A percentile compares a stretch with the other conserved stretches of the same genome.
Evolutionary conservation across 1,140 invertebrate species (phyloP).

Genomic region (Zaprionus tsacasi): DNA sequence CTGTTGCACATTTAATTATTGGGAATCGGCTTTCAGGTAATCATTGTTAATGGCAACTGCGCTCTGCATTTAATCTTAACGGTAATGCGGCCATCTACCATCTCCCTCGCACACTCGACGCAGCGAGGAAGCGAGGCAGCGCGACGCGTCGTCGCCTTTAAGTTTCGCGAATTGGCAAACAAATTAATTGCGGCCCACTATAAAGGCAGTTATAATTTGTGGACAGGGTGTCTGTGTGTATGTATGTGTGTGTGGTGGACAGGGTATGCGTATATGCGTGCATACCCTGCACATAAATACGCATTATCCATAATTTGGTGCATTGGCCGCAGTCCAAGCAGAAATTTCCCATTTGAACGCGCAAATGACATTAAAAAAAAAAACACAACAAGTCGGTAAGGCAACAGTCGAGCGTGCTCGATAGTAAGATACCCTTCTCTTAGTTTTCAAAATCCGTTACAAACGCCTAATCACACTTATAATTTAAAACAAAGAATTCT

Average conservation of each 20-base stretch:
- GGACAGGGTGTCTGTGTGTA: too few species aligned
- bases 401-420: too few species aligned
- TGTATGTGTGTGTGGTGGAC: too few species aligned
- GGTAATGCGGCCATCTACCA: constrained; percentile 30
- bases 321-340: constrained; percentile 54
- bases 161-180: constrained; percentile 49
- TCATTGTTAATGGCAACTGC: constrained; percentile 81
- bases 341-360: constrained; percentile 68
- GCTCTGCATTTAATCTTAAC: constrained; percentile 79
- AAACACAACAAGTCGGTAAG: too few species aligned
- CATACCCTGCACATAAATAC: constrained; percentile 33
- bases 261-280: constrained; percentile 4
- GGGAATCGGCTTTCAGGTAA: constrained; percentile 82
- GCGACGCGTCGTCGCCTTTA: constrained; percentile 44
- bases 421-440: too few species aligned
- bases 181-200: background rate
- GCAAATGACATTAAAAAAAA: constrained; percentile 49
- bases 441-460: too few species aligned
- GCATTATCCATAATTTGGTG: constrained; percentile 66
- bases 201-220: background rate
- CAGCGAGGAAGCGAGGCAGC: too few species aligned
- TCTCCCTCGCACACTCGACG: background rate
- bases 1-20: constrained; percentile 83
- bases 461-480: too few species aligned
- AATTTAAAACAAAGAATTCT: too few species aligned